phyloP scores from a whole-genome alignment of 2,797 vertebrate species.

The Amniataba percoides region DNA sequence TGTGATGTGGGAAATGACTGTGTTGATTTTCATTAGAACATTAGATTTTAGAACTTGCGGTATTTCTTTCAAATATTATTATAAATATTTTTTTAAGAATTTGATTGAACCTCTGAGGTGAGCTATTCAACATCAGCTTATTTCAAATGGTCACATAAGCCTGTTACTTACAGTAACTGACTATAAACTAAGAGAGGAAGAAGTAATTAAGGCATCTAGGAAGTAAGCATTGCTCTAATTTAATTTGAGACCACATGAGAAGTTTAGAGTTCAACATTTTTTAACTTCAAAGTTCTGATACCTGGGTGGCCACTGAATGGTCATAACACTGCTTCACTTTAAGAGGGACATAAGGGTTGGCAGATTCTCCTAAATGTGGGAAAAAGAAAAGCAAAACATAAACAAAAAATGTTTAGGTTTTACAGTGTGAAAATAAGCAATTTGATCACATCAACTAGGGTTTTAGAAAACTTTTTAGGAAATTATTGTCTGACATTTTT shows the following conservation, averaged over 20 bases:
- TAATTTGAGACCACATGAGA: background rate
- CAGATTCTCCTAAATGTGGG: background rate
- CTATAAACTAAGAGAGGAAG: background rate
- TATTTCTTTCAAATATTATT: background rate
- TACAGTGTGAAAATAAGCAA: background rate
- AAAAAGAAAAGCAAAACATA: background rate
- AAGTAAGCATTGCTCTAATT: background rate
- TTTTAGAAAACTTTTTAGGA: background rate
- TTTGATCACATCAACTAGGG: background rate
- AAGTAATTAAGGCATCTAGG: background rate
- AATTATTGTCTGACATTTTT: background rate
- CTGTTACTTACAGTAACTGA: background rate
- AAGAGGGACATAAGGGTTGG: background rate
- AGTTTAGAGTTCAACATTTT: background rate
- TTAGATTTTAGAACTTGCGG: background rate
- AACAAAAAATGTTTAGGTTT: background rate
- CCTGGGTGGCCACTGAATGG: background rate
- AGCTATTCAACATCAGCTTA: background rate
- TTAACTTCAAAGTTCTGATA: background rate
- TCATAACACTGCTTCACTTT: background rate
- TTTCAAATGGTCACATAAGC: background rate
- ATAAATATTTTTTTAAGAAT: background rate
- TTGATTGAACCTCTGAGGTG: background rate
- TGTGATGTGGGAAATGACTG: slow-evolving; percentile 51
- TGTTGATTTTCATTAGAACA: background rate